Evolutionary conservation across 2,888 invertebrate species (phyloP), one percentile per base, ranked within the genome.

Genomic region (Eremobia ochroleuca): DNA sequence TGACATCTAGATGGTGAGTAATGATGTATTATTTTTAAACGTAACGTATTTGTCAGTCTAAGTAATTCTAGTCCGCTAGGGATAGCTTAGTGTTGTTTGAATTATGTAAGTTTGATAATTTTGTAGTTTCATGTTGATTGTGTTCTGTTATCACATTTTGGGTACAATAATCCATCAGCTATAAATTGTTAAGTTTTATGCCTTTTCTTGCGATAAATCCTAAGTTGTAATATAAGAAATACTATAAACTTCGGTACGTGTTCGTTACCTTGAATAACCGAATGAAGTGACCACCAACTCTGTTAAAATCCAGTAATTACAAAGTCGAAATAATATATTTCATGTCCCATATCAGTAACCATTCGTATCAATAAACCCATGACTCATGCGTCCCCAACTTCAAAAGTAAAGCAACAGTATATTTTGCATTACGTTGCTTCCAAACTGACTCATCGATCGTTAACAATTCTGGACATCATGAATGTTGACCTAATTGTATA

Each of bases 1-100:
- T 87, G 91, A 90, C 90, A 88, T 86, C 89, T 89, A 88, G 84
- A 90, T 90, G 92, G 92, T 93, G 90, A 92, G 92, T 92, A 91
- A 91, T 87, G 61, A 80, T 87, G 83, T 89, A 87, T 87, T 87
- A 87, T 85, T 83, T 81, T 79, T 76, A 77, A 85, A 82, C 58
- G 80, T 81, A 81, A 82, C 67, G 59, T 82, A 79, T 80, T 72
- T 65, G 59, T 83, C 68, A 81, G 40, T 78, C 73, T 79, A 84
- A 76, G 71, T 81, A 79, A 86, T 85, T 89, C 88, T 88, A 88
- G 88, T 89, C 89, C 70, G 79, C 76, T 87, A 86, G 76, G 82
- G 79, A 80, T 87, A 87, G 82, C 68, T 71, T 84, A 83, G 69
- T 64, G 69, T 78, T 72, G 75, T 82, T 71, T 66, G 67, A 67